Evolutionary conservation across 2,888 invertebrate genomes (phyloP), one percentile per base, ranked within the genome.

Genomic region (Drosophila mayaguana): DNA sequence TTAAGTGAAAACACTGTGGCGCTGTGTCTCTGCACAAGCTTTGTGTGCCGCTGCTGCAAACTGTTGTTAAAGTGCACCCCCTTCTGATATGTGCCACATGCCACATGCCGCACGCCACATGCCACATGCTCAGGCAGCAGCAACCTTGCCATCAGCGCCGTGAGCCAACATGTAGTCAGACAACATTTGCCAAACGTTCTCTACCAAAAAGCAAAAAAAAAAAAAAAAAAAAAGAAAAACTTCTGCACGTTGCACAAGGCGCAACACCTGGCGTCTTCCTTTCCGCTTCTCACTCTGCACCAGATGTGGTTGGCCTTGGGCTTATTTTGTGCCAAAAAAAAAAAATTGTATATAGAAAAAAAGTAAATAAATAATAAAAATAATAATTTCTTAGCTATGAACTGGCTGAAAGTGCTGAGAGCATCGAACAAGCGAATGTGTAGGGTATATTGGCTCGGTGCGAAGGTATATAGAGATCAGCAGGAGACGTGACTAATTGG

Each of bases 161-260:
- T 62, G 79, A 38, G 75, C 69, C 69, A 78, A 62, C 75, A 60
- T 63, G 70, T 61, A 45, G 53, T 16, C 60, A 63, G 62, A 59
- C 51, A 63, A 32, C 40, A 43, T 38, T 53, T 55, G 72, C 60
- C 54, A 45, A 42, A 56, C 20, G 65, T n/a, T 43, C 40, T 25
- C 22, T 22, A 53, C 43, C 36, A 59, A 63, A 63, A 78, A 57
- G 0, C 6, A n/a, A n/a, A 43, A 20, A 43, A 43, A 14, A 48
- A 11, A 63, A n/a, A 78, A 57, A 0, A 0, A n/a, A n/a, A 43
- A 20, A 43, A 43, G 7, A 48, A 11, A 28, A 48, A 48, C 48
- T 63, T 63, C 2, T 32, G 38, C 32, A 28, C 34, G 50, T 40
- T 78, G 50, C 68, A 60, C 43, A 50, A 57, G 55, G 42, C 64